Evolutionary conservation across 2,888 invertebrate species (phyloP).

Genomic region (Heteromyza rotundicornis): DNA sequence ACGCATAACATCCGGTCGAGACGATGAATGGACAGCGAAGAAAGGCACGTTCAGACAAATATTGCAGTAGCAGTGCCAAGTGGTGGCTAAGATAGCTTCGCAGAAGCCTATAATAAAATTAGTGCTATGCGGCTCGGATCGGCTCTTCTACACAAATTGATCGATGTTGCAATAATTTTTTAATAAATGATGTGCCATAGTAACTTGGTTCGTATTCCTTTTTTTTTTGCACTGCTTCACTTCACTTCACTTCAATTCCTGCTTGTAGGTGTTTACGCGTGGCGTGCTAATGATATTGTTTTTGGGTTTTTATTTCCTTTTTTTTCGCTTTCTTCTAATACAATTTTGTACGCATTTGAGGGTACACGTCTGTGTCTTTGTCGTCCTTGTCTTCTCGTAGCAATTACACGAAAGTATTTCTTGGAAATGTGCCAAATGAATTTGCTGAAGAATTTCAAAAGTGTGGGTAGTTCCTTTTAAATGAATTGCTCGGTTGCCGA

Average conservation of each 20-base stretch:
- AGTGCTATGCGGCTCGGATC: neutral
- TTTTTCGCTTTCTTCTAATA: neutral
- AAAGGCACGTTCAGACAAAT: neutral
- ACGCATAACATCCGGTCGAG: slow-evolving; percentile 44
- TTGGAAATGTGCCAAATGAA: neutral
- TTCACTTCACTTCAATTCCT: too few relatives aligned
- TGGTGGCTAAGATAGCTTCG: neutral
- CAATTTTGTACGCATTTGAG: too few relatives aligned
- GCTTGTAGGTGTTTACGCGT: slow-evolving; percentile 8
- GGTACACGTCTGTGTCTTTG: slow-evolving; percentile 1
- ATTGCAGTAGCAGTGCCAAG: neutral
- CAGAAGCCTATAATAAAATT: slow-evolving; percentile 1
- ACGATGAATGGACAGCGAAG: neutral
- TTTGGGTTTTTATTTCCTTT: neutral
- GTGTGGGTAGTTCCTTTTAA: slow-evolving; percentile 2
- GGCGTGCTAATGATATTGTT: slow-evolving; percentile 1
- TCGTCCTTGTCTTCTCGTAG: neutral
- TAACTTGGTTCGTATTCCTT: neutral
- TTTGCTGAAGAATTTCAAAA: neutral
- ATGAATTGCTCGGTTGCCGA: slow-evolving; percentile 13
- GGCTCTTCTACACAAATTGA: slow-evolving; percentile 38
- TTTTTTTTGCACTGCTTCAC: neutral
- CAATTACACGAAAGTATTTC: neutral
- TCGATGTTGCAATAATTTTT: slow-evolving; percentile 56
- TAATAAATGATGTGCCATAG: slow-evolving; percentile 46